Evolutionary conservation across 2,797 vertebrate species (phyloP).

Genomic region (Knipowitschia caucasica): DNA sequence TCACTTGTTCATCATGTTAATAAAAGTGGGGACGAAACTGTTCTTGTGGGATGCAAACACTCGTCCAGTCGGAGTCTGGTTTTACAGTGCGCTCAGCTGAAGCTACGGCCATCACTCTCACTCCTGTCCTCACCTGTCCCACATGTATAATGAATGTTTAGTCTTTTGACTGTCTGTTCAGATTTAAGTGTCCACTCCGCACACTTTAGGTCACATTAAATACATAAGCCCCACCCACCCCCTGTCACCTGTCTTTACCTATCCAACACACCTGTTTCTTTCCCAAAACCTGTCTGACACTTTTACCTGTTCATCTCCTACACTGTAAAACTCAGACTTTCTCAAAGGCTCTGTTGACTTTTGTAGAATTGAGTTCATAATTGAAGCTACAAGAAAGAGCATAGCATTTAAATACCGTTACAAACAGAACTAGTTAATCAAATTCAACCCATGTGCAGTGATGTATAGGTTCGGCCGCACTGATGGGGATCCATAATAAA

Average conservation of each 20-base stretch:
- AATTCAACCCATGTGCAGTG: no score
- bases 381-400: background rate
- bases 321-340: slow-evolving; percentile 5
- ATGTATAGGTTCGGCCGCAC: no score
- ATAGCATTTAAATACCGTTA: no score
- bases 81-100: slow-evolving; percentile 10
- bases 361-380: background rate
- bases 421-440: no score
- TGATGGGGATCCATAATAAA: no score
- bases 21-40: no score
- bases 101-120: background rate
- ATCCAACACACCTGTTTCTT: background rate
- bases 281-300: background rate
- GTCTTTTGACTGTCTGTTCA: background rate
- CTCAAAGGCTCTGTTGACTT: background rate
- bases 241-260: background rate
- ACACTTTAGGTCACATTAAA: slow-evolving; percentile 1
- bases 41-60: no score
- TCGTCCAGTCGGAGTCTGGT: no score
- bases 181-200: background rate
- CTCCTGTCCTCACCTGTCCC: slow-evolving; percentile 2
- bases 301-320: slow-evolving; percentile 5
- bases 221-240: slow-evolving; percentile 6
- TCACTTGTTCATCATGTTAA: no score
- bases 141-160: background rate